Conservation (phyloP, 2,888 invertebrate species). For the Holacanthella duospinosa region DNA sequence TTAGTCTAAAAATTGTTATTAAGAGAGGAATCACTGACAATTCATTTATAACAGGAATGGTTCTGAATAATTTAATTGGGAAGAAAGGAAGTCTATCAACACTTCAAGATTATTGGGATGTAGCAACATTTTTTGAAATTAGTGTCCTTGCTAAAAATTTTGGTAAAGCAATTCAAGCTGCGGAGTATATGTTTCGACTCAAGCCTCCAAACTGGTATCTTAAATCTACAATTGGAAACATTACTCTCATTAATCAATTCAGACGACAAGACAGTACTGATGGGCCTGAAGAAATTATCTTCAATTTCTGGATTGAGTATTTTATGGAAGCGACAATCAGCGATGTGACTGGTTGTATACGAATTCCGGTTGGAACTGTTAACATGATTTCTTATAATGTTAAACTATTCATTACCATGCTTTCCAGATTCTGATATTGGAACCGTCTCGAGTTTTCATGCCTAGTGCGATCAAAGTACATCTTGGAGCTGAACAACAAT, state of each 20-base stretch:
- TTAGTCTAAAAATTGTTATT: constrained; percentile 40
- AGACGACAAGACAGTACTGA: constrained; percentile 63
- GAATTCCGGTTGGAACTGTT: constrained; percentile 65
- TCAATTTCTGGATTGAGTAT: constrained; percentile 97
- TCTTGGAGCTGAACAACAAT: constrained; percentile 84
- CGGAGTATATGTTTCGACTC: constrained; percentile 82
- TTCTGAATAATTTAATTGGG: constrained; percentile 91
- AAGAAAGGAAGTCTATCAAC: constrained; percentile 90
- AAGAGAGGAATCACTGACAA: too few relatives aligned
- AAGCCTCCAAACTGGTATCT: constrained; percentile 90
- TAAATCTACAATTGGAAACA: constrained; percentile 94
- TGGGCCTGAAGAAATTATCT: constrained; percentile 69
- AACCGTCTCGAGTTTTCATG: constrained; percentile 84
- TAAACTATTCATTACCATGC: constrained; percentile 3
- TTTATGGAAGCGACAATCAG: constrained; percentile 86
- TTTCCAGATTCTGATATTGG: constrained; percentile 64
- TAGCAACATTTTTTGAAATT: constrained; percentile 96
- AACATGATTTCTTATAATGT: background rate
- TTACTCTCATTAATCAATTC: constrained; percentile 82
- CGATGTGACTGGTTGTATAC: constrained; percentile 66
- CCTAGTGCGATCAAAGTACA: constrained; percentile 94
- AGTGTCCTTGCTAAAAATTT: constrained; percentile 95
- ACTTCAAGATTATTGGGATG: constrained; percentile 96
- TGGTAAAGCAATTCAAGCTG: constrained; percentile 90
- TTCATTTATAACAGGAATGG: constrained; percentile 68